phyloP scores from a whole-genome alignment of 2,113 vertebrate genomes.

The Brachyistius frenatus region DNA sequence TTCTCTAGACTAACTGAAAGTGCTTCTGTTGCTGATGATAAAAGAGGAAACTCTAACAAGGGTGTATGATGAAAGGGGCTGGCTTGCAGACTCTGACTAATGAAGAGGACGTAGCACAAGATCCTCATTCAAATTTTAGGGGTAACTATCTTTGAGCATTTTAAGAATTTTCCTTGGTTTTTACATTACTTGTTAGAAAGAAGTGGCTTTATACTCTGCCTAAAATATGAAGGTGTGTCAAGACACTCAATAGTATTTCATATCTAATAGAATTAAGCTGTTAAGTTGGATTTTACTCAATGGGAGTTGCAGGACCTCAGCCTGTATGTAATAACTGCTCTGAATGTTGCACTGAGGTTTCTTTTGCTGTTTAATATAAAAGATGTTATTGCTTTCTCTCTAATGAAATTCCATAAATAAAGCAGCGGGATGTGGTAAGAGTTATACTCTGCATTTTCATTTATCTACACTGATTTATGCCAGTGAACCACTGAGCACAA shows the following conservation, averaged over 20 bases:
- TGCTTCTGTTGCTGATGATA: constrained; percentile 15
- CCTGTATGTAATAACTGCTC: not conserved
- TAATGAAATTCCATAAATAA: constrained; percentile 53
- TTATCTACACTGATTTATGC: constrained; percentile 13
- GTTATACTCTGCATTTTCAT: constrained; percentile 40
- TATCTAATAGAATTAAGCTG: constrained; percentile 12
- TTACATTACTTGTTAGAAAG: constrained; percentile 26
- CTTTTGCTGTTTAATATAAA: constrained; percentile 29
- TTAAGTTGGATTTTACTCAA: not conserved
- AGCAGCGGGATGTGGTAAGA: constrained; percentile 14
- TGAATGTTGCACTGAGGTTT: constrained; percentile 1
- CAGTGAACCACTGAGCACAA: constrained; percentile 4
- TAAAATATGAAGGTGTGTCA: constrained; percentile 13
- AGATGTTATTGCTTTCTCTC: constrained; percentile 34
- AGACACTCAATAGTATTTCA: not conserved
- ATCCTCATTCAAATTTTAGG: constrained; percentile 36
- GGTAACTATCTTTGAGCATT: constrained; percentile 19
- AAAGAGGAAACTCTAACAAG: constrained; percentile 33
- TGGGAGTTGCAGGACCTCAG: constrained; percentile 1
- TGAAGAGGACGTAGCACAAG: not conserved
- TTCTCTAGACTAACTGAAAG: constrained; percentile 36
- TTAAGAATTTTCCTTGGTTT: not conserved
- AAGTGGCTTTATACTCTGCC: not conserved
- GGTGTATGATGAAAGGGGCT: constrained; percentile 29
- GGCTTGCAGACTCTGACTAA: constrained; percentile 16